These are phyloP conservation scores for Holcopasites calliopsidis DNA, from an alignment of 1,140 invertebrate species.

Conservation along the genomic window DNA sequence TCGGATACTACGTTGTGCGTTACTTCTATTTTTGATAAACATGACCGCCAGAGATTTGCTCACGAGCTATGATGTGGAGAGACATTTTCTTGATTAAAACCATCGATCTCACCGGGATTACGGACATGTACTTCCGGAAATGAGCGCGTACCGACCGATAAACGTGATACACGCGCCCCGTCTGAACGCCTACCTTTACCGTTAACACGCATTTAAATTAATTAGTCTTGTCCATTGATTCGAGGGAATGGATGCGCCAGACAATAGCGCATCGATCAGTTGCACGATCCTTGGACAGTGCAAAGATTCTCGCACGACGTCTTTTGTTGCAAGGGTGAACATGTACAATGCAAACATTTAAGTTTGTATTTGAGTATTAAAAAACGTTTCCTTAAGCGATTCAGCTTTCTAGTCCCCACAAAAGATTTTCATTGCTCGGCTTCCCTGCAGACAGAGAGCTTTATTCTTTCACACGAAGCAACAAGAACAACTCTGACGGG, in stretches of 20 bases:
- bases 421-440: slow-evolving; percentile 26
- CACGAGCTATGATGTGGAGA: slow-evolving; percentile 61
- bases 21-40: slow-evolving; percentile 62
- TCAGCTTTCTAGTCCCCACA: too few species aligned
- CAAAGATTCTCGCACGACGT: too few species aligned
- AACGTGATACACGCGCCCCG: background rate
- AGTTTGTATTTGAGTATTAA: too few species aligned
- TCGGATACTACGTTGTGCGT: slow-evolving; percentile 9
- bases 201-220: slow-evolving; percentile 26
- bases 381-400: background rate
- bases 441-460: slow-evolving; percentile 4
- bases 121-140: slow-evolving; percentile 59
- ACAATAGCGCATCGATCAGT: background rate
- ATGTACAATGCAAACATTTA: too few species aligned
- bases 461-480: background rate
- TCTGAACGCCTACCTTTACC: slow-evolving; percentile 18
- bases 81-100: slow-evolving; percentile 75
- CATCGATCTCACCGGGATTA: slow-evolving; percentile 67
- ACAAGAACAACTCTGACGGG: background rate
- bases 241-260: too few species aligned
- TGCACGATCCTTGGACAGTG: too few species aligned
- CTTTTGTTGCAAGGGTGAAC: too few species aligned
- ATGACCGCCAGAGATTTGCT: slow-evolving; percentile 52
- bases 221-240: slow-evolving; percentile 6
- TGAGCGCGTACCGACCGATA: slow-evolving; percentile 36